Base-by-base conservation (phyloP, 2,113 vertebrate genomes). In the Butastur rufipennis region DNA sequence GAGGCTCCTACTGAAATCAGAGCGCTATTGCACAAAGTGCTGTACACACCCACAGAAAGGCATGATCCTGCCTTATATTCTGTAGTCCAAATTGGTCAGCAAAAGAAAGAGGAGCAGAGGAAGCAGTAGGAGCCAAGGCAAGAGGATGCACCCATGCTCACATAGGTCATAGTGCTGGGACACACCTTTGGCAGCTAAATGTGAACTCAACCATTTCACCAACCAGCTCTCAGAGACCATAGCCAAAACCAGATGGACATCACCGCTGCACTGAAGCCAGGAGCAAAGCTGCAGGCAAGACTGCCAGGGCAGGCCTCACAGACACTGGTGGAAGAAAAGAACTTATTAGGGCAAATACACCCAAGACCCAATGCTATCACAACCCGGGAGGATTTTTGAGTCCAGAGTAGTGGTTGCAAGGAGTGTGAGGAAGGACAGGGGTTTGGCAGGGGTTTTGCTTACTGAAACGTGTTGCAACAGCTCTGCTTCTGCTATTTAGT, bases 1-100 rank as follows among this genome's bases (percentile, higher is more conserved):
- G 87, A 95, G 89, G 94, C 21, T 91, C 66, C 81, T 79, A 58
- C 66, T 70, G 94, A 95, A 94, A 94, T 62, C 91, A 77, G 74
- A 79, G 18, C 0, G 8, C 71, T 70, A 59, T 21, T 73, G 53
- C 50, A 79, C 25, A 31, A 90, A n/a, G 14, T 61, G 29, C 36
- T 34, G 13, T 47, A 67, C 38, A 42, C 48, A n/a, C 14, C n/a
- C 19, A 40, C 16, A 25, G 43, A 75, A 56, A 85, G 19, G 50
- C 23, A 40, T 0, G 2, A 50, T 90, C 40, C 45, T 80, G 56
- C 17, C 26, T 56, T 48, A 21, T 23, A 20, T 62, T 61, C 61
- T 61, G 16, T 58, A 55, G 62, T 29, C 36, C 62, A 56, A 70
- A 65, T 1, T n/a, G 38, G 15, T 56, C 55, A 73, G n/a, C 45